A percentile compares a stretch with the other conserved stretches of the same genome.
phyloP scores from a whole-genome alignment of 2,888 invertebrate species.

The Ichneumoninae sp. region DNA sequence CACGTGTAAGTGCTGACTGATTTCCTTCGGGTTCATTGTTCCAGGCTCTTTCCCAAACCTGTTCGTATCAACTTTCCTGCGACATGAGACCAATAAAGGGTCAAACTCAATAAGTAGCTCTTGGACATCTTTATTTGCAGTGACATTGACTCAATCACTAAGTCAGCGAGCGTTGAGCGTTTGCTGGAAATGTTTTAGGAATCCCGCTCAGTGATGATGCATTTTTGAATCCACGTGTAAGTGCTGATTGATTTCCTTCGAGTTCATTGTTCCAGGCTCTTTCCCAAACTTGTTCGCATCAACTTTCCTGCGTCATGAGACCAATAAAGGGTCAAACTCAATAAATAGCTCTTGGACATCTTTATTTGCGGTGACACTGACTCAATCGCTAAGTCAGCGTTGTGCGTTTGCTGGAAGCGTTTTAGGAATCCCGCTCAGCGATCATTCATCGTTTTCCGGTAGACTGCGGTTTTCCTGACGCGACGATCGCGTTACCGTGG shows the following conservation, averaged over 20 bases:
- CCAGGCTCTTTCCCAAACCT: no score
- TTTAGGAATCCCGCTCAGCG: slow-evolving; percentile 39
- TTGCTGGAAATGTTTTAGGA: slow-evolving; percentile 16
- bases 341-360: background rate
- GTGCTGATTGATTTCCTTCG: background rate
- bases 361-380: slow-evolving; percentile 11
- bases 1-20: background rate
- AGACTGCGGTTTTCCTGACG: slow-evolving; percentile 6
- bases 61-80: no score
- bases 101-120: background rate
- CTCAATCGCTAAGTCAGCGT: slow-evolving; percentile 5
- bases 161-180: background rate
- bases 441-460: slow-evolving; percentile 30
- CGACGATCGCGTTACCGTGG: slow-evolving; percentile 2
- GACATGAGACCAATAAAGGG: no score
- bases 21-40: background rate
- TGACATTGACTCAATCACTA: slow-evolving; percentile 19
- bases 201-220: slow-evolving; percentile 15
- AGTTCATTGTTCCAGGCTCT: background rate
- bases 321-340: no score
- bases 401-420: background rate
- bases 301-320: no score
- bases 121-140: background rate
- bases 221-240: background rate
- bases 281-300: no score